These are phyloP conservation scores for Chondrilla cf. caribensis DNA, from an alignment of 37 sponge, comb jelly and placozoan genomes.

Conservation along the genomic window DNA sequence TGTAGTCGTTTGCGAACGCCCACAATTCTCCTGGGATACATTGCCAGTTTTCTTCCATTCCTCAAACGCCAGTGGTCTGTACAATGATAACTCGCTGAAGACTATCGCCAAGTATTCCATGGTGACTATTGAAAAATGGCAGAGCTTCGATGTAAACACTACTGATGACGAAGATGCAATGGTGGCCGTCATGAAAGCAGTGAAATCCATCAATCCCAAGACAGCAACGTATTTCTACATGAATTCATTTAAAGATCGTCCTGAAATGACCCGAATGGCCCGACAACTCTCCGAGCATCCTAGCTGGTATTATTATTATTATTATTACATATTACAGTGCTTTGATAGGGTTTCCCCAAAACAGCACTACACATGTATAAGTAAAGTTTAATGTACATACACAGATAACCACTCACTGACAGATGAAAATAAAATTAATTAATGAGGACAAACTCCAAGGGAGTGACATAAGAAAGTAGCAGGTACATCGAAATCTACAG, in stretches of 20 bases:
- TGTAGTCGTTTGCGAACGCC: no score
- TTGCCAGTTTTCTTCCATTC: constrained; percentile 53
- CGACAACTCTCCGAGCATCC: no score
- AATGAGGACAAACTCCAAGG: no score
- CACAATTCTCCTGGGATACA: constrained; percentile 58
- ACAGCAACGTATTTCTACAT: not conserved
- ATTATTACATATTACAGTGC: no score
- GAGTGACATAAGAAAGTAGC: no score
- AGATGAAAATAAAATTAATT: no score
- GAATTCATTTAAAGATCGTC: constrained; percentile 22
- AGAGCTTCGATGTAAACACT: constrained; percentile 20
- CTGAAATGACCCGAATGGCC: constrained; percentile 35
- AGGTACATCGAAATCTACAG: no score
- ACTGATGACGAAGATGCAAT: constrained; percentile 41
- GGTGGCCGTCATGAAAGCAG: constrained; percentile 17
- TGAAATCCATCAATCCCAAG: constrained; percentile 24
- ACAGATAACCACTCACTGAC: no score
- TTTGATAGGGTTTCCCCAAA: no score
- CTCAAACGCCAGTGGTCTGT: constrained; percentile 41
- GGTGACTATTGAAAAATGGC: constrained; percentile 53
- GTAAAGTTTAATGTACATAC: no score
- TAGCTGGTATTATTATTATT: no score
- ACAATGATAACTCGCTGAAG: constrained; percentile 18
- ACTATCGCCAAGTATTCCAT: constrained; percentile 36
- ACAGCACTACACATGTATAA: no score